A percentile compares a stretch with the other conserved stretches of the same genome.
phyloP scores from a whole-genome alignment of 2,113 vertebrate species.

The Hyperopisus bebe region DNA sequence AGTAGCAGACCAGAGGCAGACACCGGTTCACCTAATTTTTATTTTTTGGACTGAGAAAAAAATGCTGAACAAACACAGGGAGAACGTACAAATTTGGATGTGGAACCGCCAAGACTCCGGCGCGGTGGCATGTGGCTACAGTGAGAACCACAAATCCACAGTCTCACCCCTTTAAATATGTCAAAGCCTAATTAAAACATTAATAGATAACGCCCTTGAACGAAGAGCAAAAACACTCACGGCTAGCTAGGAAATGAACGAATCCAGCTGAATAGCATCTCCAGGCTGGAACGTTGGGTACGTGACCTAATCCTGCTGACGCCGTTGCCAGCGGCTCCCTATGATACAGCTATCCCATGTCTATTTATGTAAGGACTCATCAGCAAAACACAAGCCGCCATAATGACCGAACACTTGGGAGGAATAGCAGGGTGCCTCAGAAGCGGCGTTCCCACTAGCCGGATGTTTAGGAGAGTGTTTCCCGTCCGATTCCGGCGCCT shows the following conservation, averaged over 20 bases:
- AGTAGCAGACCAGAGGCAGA: background rate
- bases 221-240: background rate
- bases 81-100: background rate
- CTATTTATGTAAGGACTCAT: background rate
- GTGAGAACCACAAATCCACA: background rate
- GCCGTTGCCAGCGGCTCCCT: background rate
- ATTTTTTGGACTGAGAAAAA: background rate
- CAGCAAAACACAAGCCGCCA: background rate
- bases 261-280: background rate
- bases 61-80: background rate
- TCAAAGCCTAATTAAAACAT: background rate
- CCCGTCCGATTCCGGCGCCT: conserved; percentile 20
- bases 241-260: background rate
- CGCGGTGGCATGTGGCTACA: background rate
- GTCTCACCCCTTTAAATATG: background rate
- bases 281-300: background rate
- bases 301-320: background rate
- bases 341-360: background rate
- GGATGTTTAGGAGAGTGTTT: conserved; percentile 10
- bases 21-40: background rate
- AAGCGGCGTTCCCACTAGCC: background rate
- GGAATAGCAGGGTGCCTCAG: background rate
- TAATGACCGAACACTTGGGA: background rate
- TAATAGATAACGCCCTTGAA: background rate
- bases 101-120: background rate